Evolutionary conservation across 2,113 vertebrate species (phyloP), one percentile per base, ranked within the genome.

Genomic region (Calyptomena viridis): DNA sequence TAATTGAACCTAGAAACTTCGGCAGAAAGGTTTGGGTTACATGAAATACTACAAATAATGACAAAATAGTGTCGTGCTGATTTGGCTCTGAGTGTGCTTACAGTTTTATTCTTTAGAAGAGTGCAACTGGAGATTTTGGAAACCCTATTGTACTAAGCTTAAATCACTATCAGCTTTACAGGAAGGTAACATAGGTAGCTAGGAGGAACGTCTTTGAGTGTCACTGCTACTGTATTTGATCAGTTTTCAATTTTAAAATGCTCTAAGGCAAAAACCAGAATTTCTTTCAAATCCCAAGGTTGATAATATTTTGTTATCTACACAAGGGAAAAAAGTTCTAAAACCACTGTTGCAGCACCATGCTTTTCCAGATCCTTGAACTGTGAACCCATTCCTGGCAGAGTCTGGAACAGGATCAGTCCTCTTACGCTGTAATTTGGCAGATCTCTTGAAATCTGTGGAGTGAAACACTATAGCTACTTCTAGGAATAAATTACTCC

Each of bases 401-500:
- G 42, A 56, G 44, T 11, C 52, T 73, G 44, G 59, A 59, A 25
- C 4, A 47, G 59, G 20, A 21, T 76, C 47, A 40, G 4, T 35
- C 56, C 27, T 59, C 23, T 33, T 9, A 10, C 0, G 0, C 4
- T 25, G 24, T 50, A 30, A 15, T 84, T 63, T 2, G 4, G 11
- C 42, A 72, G 33, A 3, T 50, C 22, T 37, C 75, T 64, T 47
- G 14, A 7, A 93, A 30, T 62, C 24, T 74, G 42, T 5, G 4
- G 55, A 16, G 20, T 18, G 27, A 72, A 78, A 30, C 22, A 35
- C 7, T 7, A 28, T 19, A 47, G n/a, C 28, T 77, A 0, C 37
- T 73, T 31, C 50, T 83, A 50, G 86, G 66, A 79, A 69, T 76
- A 83, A 58, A 77, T 66, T 62, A 72, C 23, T 23, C 39, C 52